Evolutionary conservation across 2,888 invertebrate species (phyloP).

Genomic region (Teleiodes luculella): DNA sequence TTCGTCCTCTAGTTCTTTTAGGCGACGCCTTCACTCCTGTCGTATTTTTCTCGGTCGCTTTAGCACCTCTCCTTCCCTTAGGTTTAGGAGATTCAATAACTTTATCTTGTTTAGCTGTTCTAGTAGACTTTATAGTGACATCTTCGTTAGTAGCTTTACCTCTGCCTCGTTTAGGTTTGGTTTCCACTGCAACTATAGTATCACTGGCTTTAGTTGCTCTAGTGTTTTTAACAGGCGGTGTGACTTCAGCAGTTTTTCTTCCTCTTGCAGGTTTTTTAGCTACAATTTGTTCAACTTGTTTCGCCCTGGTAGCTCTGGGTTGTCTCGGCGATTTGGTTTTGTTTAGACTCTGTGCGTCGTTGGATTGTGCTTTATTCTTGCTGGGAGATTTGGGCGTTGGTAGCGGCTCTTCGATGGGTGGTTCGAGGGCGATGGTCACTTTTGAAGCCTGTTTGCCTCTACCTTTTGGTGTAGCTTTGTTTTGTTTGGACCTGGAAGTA

Average conservation of each 20-base stretch:
- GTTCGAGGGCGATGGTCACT: neutral
- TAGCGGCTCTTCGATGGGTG: neutral
- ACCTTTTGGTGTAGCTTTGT: conserved; percentile 10
- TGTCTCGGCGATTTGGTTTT: neutral
- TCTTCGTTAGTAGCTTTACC: neutral
- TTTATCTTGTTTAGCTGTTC: neutral
- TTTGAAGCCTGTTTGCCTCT: neutral
- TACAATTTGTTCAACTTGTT: neutral
- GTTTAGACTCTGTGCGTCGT: too few relatives aligned
- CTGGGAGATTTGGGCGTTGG: conserved; percentile 6
- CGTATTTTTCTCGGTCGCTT: neutral
- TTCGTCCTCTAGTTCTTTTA: neutral
- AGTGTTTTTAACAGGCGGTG: neutral
- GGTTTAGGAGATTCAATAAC: neutral
- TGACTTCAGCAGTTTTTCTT: neutral
- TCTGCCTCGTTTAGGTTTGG: neutral
- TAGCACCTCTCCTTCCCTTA: neutral
- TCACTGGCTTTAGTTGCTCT: neutral
- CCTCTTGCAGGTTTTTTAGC: neutral
- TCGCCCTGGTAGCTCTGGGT: conserved; percentile 7
- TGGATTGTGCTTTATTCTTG: neutral
- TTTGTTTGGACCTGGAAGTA: conserved; percentile 16
- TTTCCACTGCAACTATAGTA: neutral
- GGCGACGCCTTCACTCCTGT: neutral
- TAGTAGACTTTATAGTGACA: neutral